Conservation (phyloP, 2,888 invertebrate genomes). For the Ferdinandea cuprea region DNA sequence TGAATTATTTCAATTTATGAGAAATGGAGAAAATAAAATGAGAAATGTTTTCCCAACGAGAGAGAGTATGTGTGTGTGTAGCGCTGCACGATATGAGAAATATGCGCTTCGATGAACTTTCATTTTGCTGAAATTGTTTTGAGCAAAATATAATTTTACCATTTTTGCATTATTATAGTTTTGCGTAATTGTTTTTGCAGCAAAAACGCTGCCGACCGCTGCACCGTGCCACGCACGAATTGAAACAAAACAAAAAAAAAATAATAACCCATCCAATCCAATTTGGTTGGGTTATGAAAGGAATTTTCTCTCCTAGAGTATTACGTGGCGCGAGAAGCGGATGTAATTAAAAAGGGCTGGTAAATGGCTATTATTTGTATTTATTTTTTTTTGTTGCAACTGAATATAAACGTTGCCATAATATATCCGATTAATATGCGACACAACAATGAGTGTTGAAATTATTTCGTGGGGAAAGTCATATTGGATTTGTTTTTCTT, state of each 20-base stretch:
- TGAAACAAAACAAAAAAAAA: too few relatives aligned
- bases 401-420: too few relatives aligned
- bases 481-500: too few relatives aligned
- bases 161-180: constrained; percentile 59
- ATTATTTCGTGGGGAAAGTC: not conserved
- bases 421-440: too few relatives aligned
- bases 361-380: too few relatives aligned
- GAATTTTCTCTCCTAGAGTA: not conserved
- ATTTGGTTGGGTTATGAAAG: constrained; percentile 8
- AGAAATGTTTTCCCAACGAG: constrained; percentile 38
- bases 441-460: too few relatives aligned
- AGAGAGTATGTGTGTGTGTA: not conserved
- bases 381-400: too few relatives aligned
- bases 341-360: constrained; percentile 8
- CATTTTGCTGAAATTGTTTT: constrained; percentile 68
- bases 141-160: constrained; percentile 63
- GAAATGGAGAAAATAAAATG: constrained; percentile 38
- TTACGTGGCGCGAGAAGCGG: constrained; percentile 2
- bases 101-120: constrained; percentile 67
- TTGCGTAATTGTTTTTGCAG: constrained; percentile 44
- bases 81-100: constrained; percentile 40
- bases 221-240: constrained; percentile 25
- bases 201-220: too few relatives aligned
- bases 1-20: constrained; percentile 59
- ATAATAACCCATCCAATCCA: too few relatives aligned